Evolutionary conservation across 2,888 invertebrate species (phyloP).

Genomic region (Caradrina kadenii): DNA sequence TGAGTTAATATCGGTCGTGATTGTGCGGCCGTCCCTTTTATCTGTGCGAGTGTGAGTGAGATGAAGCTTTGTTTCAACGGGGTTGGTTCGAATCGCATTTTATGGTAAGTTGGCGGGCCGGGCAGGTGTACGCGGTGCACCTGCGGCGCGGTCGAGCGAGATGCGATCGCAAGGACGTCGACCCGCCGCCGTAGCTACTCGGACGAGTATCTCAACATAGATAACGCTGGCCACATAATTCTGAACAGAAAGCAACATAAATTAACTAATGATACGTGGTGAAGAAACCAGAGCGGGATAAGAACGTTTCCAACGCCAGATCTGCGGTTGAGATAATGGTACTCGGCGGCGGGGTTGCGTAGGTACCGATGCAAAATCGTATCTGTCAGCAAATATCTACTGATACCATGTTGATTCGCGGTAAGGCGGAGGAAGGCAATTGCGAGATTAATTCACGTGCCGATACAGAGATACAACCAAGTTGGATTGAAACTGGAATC

Average conservation of each 20-base stretch:
- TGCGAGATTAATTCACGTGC: constrained; percentile 57
- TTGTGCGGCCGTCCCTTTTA: constrained; percentile 81
- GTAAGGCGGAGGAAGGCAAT: constrained; percentile 51
- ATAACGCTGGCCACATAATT: constrained; percentile 83
- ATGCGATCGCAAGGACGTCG: constrained; percentile 87
- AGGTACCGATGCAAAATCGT: constrained; percentile 69
- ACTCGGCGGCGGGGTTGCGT: constrained; percentile 68
- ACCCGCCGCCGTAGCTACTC: constrained; percentile 73
- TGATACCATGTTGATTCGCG: constrained; percentile 56
- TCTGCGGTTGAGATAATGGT: constrained; percentile 74
- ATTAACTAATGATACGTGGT: constrained; percentile 84
- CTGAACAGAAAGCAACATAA: constrained; percentile 82
- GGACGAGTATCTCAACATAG: constrained; percentile 79
- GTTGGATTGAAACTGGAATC: constrained; percentile 37
- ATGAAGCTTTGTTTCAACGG: constrained; percentile 82
- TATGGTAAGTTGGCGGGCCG: constrained; percentile 88
- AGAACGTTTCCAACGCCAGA: constrained; percentile 73
- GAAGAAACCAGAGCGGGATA: constrained; percentile 75
- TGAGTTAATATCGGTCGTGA: constrained; percentile 89
- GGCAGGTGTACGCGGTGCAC: constrained; percentile 88
- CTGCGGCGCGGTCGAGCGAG: constrained; percentile 87
- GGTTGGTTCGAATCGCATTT: constrained; percentile 88
- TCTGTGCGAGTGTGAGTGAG: constrained; percentile 76
- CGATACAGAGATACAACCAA: constrained; percentile 30
- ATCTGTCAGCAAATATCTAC: constrained; percentile 66